phyloP scores from a whole-genome alignment of 2,888 invertebrate genomes.

The Pegoplata infirma region DNA sequence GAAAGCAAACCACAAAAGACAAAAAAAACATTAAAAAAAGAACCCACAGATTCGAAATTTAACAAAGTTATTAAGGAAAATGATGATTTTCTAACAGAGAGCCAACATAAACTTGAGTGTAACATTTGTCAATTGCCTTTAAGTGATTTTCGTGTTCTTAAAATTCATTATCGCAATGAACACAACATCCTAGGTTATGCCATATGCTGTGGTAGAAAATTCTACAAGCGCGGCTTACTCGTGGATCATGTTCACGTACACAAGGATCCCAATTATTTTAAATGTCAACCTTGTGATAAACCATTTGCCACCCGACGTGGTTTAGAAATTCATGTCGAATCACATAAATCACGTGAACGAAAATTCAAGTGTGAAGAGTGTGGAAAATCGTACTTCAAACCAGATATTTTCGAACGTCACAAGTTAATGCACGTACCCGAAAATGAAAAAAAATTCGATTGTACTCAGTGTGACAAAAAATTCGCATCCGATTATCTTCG shows the following conservation, averaged over 20 bases:
- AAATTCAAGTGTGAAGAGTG: constrained; percentile 73
- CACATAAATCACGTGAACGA: constrained; percentile 69
- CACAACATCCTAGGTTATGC: constrained; percentile 71
- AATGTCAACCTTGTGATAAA: constrained; percentile 71
- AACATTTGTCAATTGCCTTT: constrained; percentile 42
- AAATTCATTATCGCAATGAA: constrained; percentile 45
- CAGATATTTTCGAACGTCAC: constrained; percentile 69
- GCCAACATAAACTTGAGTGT: constrained; percentile 49
- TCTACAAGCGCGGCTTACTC: constrained; percentile 71
- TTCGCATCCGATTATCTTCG: constrained; percentile 34
- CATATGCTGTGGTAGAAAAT: constrained; percentile 74
- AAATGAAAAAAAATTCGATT: constrained; percentile 70
- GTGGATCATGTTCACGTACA: constrained; percentile 75
- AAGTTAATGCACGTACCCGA: constrained; percentile 72
- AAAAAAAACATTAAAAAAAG: constrained; percentile 1
- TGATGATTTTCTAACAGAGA: constrained; percentile 44
- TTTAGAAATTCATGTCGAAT: constrained; percentile 70
- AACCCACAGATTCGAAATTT: background rate
- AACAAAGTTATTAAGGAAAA: constrained; percentile 1
- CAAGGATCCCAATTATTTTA: constrained; percentile 74
- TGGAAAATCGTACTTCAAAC: constrained; percentile 72
- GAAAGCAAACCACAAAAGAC: background rate
- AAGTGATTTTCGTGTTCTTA: constrained; percentile 41
- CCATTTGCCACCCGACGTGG: constrained; percentile 70
- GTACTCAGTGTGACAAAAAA: constrained; percentile 68